Base-by-base conservation (phyloP, 2,113 vertebrate genomes). In the Hemichromis elongatus region DNA sequence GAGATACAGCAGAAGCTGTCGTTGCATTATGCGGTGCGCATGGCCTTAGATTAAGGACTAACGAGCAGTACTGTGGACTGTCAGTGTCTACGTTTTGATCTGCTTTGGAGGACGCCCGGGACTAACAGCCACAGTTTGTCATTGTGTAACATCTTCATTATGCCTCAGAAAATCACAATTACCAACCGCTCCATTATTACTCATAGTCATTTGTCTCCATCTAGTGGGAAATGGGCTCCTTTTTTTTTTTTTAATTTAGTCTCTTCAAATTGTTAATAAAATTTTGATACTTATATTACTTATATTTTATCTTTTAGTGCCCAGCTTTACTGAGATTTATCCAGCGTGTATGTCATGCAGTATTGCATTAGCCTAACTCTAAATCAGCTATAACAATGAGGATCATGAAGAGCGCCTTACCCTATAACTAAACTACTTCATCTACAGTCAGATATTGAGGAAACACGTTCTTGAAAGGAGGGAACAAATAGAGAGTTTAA, bases 191-290 rank as follows among this genome's bases (percentile, higher is more conserved):
- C 14, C 40, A 21, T 18, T 33, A 42, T 28, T 42, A 55, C 66
- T 91, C 33, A 9, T 85, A 85, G 80, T 77, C 45, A 56, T 91
- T 47, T 94, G 93, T 90, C 92, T 85, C 94, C 93, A 93, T 92
- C 94, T 95, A 92, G 92, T 94, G 93, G 91, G 50, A 82, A 52
- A 82, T n/a, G 5, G 3, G 53, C 79, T 33, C 79, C 18, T 21
- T 28, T 77, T 50, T 63, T 33, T 0, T 13, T n/a, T n/a, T n/a
- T n/a, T n/a, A 63, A 50, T 5, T 47, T 6, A 61, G 13, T 84
- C 26, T 55, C 11, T 45, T 80, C 40, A 73, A 35, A 30, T 19
- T n/a, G 50, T 30, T 19, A 50, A 50, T 50, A 30, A 7, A 47
- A 30, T 12, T 73, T 50, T 59, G 4, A 40, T 8, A 26, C 6